Evolutionary conservation across 2,888 invertebrate genomes (phyloP).

Genomic region (Agrotis puta): DNA sequence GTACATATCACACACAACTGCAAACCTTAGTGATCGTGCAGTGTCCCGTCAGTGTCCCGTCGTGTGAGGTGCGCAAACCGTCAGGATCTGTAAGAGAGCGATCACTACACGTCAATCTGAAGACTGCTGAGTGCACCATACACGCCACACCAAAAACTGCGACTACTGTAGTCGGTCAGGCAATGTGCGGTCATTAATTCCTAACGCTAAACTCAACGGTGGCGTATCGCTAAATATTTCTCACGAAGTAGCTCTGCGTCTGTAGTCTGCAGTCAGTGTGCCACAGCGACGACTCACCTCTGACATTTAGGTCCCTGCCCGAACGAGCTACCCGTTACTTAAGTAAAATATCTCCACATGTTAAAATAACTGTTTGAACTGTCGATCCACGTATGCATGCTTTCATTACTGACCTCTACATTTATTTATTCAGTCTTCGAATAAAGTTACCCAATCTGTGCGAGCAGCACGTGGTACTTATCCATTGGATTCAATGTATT

Average conservation of each 20-base stretch:
- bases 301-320: constrained; percentile 47
- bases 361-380: neutral
- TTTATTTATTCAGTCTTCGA: neutral
- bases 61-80: neutral
- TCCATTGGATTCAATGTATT: neutral
- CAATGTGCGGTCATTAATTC: constrained; percentile 5
- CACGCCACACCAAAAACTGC: neutral
- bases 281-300: constrained; percentile 46
- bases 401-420: neutral
- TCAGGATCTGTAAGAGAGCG: neutral
- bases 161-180: neutral
- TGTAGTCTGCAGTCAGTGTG: constrained; percentile 10
- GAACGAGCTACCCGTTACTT: neutral
- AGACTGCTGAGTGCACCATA: neutral
- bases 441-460: neutral
- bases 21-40: neutral
- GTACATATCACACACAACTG: too few relatives aligned
- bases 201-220: neutral
- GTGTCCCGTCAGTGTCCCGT: neutral
- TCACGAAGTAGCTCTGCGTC: constrained; percentile 1
- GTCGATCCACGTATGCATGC: neutral
- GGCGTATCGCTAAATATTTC: constrained; percentile 6
- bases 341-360: neutral
- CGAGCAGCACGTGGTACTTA: neutral
- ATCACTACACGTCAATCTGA: constrained; percentile 1